Evolutionary conservation across 2,113 vertebrate genomes (phyloP).

Genomic region (Hepsetus odoe): DNA sequence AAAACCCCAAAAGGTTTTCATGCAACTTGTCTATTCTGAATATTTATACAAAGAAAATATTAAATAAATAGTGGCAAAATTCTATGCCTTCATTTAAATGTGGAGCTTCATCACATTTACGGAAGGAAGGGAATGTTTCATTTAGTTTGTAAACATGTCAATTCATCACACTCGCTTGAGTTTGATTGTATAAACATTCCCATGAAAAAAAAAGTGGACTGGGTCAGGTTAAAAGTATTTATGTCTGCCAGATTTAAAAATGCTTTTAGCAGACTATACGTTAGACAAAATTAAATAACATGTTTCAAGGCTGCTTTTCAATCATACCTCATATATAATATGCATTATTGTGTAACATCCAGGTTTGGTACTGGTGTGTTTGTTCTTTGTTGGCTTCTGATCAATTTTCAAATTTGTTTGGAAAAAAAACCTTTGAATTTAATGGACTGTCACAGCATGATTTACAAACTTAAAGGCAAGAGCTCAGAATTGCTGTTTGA

Average conservation of each 20-base stretch:
- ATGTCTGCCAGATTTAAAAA: neutral
- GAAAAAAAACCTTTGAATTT: neutral
- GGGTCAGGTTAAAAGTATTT: neutral
- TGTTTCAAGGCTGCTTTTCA: neutral
- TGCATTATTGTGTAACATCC: neutral
- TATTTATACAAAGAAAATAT: constrained; percentile 10
- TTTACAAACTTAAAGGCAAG: neutral
- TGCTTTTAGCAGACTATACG: neutral
- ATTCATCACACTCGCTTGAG: constrained; percentile 17
- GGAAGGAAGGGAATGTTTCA: constrained; percentile 30
- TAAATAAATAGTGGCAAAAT: constrained; percentile 40
- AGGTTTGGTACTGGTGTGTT: neutral
- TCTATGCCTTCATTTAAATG: constrained; percentile 2
- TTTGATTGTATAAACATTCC: constrained; percentile 31
- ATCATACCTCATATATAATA: constrained; percentile 5
- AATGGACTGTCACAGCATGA: constrained; percentile 14
- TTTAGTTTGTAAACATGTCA: constrained; percentile 29
- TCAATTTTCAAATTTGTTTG: neutral
- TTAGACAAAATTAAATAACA: constrained; percentile 20
- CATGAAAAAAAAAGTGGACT: neutral
- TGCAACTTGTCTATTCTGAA: constrained; percentile 12
- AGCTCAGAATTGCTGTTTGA: neutral
- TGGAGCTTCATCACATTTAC: constrained; percentile 1
- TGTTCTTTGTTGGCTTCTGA: neutral
- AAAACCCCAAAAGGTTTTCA: constrained; percentile 31